A percentile compares a stretch with the other conserved stretches of the same genome.
Conservation (phyloP, 2,888 invertebrate species). For the Mesodorylaimus sp. region DNA sequence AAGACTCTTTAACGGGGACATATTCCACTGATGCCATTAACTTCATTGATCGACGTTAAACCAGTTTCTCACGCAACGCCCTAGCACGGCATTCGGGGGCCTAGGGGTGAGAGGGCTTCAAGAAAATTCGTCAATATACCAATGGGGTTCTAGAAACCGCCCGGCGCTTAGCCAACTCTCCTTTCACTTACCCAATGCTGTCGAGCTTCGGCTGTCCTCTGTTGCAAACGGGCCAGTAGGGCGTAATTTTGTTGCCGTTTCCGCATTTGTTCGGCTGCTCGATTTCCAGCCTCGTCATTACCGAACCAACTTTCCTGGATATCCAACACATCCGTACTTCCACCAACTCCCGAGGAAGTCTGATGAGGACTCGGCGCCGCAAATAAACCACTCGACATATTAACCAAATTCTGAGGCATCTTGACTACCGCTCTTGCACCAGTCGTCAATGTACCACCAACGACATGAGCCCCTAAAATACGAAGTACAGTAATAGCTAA, state of each 20-base stretch:
- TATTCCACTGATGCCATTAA: too few species aligned
- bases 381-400: conserved; percentile 83
- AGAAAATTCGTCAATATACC: too few species aligned
- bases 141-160: too few species aligned
- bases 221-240: not conserved
- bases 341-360: not conserved
- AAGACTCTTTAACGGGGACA: too few species aligned
- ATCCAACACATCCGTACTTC: not conserved
- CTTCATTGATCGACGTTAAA: too few species aligned
- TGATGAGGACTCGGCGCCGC: conserved; percentile 50
- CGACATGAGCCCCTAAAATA: conserved; percentile 28
- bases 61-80: too few species aligned
- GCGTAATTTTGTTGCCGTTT: conserved; percentile 38
- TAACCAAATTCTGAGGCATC: conserved; percentile 63
- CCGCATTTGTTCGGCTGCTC: conserved; percentile 14
- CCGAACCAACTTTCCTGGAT: conserved; percentile 9
- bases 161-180: too few species aligned
- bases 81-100: too few species aligned
- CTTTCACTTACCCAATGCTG: too few species aligned
- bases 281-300: conserved; percentile 8
- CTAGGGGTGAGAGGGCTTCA: too few species aligned
- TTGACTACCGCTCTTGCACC: conserved; percentile 20
- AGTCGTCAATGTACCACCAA: conserved; percentile 22
- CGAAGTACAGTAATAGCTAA: conserved; percentile 25
- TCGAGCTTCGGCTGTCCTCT: not conserved